Percentiles rank a stretch among this genome's conserved stretches.
Conservation (phyloP, 2,113 vertebrate genomes). For the Tachycineta bicolor region DNA sequence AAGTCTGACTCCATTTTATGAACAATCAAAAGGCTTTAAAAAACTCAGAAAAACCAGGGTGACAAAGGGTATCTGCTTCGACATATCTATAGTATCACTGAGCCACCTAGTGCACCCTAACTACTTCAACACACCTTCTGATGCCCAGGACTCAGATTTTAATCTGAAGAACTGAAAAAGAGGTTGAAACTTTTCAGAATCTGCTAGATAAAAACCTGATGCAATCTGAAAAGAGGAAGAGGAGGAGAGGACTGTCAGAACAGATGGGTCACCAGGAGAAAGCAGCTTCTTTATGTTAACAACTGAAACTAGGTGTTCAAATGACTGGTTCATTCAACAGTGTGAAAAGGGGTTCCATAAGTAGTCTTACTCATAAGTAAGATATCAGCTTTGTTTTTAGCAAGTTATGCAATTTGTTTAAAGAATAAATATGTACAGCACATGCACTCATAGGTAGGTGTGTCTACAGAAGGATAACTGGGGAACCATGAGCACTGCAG, state of each 20-base stretch:
- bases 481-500: neutral
- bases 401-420: neutral
- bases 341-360: neutral
- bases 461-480: neutral
- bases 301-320: neutral
- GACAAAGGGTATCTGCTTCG: neutral
- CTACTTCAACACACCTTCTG: neutral
- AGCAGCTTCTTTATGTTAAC: constrained; percentile 1
- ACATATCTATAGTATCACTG: neutral
- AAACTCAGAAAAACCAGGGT: too few relatives aligned
- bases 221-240: neutral
- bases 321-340: neutral
- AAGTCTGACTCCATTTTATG: too few relatives aligned
- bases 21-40: too few relatives aligned
- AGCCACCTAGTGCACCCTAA: neutral
- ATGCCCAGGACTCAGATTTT: neutral
- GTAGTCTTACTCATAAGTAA: neutral
- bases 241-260: neutral
- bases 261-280: neutral
- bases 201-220: neutral
- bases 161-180: neutral
- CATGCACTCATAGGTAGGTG: neutral
- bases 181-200: neutral
- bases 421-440: neutral
- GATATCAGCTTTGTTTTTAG: neutral